Evolutionary conservation across 1,140 invertebrate genomes (phyloP).

Genomic region (Pseudomyrmex sp.): DNA sequence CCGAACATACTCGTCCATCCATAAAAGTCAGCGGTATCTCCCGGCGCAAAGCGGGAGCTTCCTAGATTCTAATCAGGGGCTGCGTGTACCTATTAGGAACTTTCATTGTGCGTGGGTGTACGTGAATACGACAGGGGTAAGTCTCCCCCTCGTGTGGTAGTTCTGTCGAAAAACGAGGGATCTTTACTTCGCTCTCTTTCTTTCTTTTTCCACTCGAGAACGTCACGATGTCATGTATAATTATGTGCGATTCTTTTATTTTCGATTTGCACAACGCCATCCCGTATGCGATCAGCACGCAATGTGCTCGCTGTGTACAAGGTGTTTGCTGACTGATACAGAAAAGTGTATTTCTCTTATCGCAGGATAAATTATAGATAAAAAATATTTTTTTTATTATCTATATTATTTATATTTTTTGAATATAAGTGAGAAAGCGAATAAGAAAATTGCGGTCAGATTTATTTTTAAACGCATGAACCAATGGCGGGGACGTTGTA

Average conservation of each 20-base stretch:
- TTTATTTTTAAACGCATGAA: no score
- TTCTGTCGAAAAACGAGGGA: conserved; percentile 68
- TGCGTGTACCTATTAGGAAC: conserved; percentile 83
- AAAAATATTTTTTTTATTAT: no score
- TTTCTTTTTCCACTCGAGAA: conserved; percentile 65
- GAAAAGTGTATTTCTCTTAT: background rate
- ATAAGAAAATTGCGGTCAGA: no score
- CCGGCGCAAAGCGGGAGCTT: conserved; percentile 64
- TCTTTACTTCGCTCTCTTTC: conserved; percentile 60
- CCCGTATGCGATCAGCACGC: background rate
- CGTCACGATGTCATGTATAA: conserved; percentile 82
- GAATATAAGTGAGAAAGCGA: no score
- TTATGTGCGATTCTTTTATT: conserved; percentile 78
- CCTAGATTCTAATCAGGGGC: conserved; percentile 83
- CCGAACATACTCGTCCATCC: conserved; percentile 35
- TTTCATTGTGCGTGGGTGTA: conserved; percentile 84
- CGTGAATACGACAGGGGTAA: conserved; percentile 72
- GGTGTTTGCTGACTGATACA: background rate
- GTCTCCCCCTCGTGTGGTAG: conserved; percentile 68
- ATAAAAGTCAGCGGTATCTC: conserved; percentile 66
- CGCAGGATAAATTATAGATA: background rate
- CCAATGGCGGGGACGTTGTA: no score
- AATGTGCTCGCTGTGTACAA: background rate
- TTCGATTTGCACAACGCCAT: conserved; percentile 51
- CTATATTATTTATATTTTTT: no score